Percentiles rank a stretch among this genome's conserved stretches.
Evolutionary conservation across 2,113 vertebrate species (phyloP).

Genomic region (Mirza zaza): DNA sequence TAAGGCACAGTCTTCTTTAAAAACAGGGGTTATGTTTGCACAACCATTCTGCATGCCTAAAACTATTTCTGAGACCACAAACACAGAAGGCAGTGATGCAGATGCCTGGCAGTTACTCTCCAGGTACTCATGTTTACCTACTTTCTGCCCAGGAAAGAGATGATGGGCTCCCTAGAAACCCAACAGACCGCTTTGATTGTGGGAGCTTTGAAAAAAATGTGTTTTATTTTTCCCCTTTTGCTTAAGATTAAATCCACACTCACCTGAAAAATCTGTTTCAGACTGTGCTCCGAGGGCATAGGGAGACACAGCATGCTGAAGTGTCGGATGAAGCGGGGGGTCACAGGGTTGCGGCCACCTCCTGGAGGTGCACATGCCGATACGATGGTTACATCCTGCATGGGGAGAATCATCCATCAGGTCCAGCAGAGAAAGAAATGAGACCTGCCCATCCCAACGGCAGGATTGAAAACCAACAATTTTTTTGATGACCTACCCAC

Average conservation of each 20-base stretch:
- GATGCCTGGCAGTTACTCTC: neutral
- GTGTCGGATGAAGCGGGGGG: conserved; percentile 88
- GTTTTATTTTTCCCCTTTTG: neutral
- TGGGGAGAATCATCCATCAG: neutral
- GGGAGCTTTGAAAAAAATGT: neutral
- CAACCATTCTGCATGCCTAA: neutral
- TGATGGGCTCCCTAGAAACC: neutral
- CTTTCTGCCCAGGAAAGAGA: neutral
- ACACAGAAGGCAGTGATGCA: neutral
- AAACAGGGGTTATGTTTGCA: neutral
- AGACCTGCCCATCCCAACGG: neutral
- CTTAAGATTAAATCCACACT: conserved; percentile 40
- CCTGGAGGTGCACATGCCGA: conserved; percentile 90
- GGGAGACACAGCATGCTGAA: conserved; percentile 91
- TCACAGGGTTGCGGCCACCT: conserved; percentile 91
- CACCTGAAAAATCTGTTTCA: conserved; percentile 92
- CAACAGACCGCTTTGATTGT: neutral
- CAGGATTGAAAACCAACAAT: neutral
- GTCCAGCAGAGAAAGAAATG: neutral
- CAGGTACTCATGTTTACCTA: neutral
- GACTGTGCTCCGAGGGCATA: conserved; percentile 88
- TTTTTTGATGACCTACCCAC: neutral
- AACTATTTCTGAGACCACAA: neutral
- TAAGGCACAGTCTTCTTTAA: neutral
- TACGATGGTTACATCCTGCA: conserved; percentile 88